phyloP scores from a whole-genome alignment of 2,113 vertebrate species.

The Ammodramus savannarum region DNA sequence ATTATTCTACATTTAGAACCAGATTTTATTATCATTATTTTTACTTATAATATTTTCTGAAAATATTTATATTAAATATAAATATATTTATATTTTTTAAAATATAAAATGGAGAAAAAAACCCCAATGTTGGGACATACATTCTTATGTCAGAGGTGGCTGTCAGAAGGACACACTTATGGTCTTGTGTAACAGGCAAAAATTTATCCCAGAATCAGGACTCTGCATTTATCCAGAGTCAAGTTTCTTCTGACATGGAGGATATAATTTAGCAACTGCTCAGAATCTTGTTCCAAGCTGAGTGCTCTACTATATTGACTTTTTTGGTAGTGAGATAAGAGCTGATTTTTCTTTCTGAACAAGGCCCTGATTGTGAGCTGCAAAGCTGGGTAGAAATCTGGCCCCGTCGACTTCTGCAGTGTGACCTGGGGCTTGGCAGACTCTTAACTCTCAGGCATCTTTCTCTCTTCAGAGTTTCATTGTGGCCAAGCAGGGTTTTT shows the following conservation, averaged over 20 bases:
- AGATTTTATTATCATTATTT: neutral
- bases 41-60: neutral
- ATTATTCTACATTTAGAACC: neutral
- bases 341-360: neutral
- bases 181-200: neutral
- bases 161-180: neutral
- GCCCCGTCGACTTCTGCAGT: neutral
- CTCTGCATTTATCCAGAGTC: neutral
- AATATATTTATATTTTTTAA: neutral
- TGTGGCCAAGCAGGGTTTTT: neutral
- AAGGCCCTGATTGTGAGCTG: neutral
- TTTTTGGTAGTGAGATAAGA: neutral
- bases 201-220: neutral
- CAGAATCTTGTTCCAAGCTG: neutral
- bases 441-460: neutral
- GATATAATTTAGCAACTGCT: neutral
- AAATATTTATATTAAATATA: too few relatives aligned
- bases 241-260: neutral
- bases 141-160: neutral
- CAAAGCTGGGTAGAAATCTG: neutral
- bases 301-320: neutral
- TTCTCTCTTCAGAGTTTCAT: neutral
- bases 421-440: neutral
- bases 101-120: neutral
- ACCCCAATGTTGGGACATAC: neutral